A percentile compares a stretch with the other conserved stretches of the same genome.
Evolutionary conservation across 2,888 invertebrate genomes (phyloP).

Genomic region (Brassicogethes aeneus): DNA sequence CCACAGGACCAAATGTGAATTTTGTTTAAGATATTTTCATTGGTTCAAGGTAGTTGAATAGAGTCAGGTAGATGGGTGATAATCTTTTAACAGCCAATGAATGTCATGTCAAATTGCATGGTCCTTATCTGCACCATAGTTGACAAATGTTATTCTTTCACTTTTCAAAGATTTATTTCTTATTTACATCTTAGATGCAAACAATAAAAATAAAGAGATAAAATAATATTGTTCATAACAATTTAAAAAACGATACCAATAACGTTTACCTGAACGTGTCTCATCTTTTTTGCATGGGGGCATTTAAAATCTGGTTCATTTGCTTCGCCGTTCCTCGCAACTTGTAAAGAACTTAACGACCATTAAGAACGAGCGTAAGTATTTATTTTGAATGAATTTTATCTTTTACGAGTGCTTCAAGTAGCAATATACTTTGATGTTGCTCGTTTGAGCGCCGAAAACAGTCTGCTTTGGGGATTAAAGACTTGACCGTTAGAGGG

Average conservation of each 20-base stretch:
- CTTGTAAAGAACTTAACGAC: constrained; percentile 17
- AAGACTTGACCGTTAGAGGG: constrained; percentile 41
- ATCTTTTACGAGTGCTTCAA: constrained; percentile 35
- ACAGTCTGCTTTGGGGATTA: constrained; percentile 43
- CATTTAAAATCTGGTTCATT: constrained; percentile 9
- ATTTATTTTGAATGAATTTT: constrained; percentile 36
- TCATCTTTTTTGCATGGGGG: constrained; percentile 2
- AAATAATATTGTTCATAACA: too few relatives aligned
- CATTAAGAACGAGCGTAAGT: constrained; percentile 20
- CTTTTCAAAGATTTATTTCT: too few relatives aligned
- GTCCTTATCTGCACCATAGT: too few relatives aligned
- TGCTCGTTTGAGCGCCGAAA: constrained; percentile 47
- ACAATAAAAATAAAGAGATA: too few relatives aligned
- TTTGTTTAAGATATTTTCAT: too few relatives aligned
- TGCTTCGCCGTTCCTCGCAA: constrained; percentile 9
- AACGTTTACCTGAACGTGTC: constrained; percentile 1
- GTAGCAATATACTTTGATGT: constrained; percentile 42
- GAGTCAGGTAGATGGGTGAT: too few relatives aligned
- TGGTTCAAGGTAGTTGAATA: too few relatives aligned
- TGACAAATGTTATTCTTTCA: too few relatives aligned
- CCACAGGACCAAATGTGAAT: too few relatives aligned
- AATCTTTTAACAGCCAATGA: too few relatives aligned
- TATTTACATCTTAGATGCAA: too few relatives aligned
- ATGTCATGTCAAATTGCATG: too few relatives aligned
- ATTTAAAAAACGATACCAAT: neutral